Conservation (phyloP, 2,113 vertebrate species). For the Alligator sinensis region DNA sequence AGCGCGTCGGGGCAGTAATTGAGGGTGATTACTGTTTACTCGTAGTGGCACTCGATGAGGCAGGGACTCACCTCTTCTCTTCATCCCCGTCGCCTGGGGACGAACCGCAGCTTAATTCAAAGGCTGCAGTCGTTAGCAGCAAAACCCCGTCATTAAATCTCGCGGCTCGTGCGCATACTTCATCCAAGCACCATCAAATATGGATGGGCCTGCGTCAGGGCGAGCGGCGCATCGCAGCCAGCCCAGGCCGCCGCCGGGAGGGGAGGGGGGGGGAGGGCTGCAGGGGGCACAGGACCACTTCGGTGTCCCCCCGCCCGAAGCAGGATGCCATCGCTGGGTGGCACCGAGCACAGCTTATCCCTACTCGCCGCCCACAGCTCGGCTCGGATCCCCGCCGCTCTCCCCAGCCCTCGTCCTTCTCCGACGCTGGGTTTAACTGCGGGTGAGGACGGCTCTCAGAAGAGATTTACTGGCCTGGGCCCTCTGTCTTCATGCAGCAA, state of each 20-base stretch:
- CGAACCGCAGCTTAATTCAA: constrained; percentile 84
- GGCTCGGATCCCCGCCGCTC: too few species aligned
- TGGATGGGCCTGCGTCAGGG: constrained; percentile 81
- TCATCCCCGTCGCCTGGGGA: constrained; percentile 38
- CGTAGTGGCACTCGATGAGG: constrained; percentile 49
- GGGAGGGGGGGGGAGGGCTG: neutral
- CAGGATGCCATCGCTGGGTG: accelerated
- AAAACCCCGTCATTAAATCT: constrained; percentile 91
- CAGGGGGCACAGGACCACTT: neutral
- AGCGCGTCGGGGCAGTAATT: constrained; percentile 83
- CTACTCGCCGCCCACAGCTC: neutral
- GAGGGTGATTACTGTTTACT: constrained; percentile 74
- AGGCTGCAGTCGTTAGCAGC: constrained; percentile 77
- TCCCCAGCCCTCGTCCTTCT: neutral
- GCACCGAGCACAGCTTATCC: accelerated
- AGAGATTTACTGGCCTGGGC: neutral
- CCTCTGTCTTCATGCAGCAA: neutral
- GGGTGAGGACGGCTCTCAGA: too few species aligned
- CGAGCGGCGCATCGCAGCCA: neutral
- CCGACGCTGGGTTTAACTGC: neutral
- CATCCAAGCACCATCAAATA: constrained; percentile 91
- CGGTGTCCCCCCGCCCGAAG: neutral
- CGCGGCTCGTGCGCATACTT: constrained; percentile 92
- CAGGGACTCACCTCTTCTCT: constrained; percentile 43
- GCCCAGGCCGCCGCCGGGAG: neutral